Base-by-base conservation (phyloP, 2,888 invertebrate genomes). In the Nemapogon koenigi region DNA sequence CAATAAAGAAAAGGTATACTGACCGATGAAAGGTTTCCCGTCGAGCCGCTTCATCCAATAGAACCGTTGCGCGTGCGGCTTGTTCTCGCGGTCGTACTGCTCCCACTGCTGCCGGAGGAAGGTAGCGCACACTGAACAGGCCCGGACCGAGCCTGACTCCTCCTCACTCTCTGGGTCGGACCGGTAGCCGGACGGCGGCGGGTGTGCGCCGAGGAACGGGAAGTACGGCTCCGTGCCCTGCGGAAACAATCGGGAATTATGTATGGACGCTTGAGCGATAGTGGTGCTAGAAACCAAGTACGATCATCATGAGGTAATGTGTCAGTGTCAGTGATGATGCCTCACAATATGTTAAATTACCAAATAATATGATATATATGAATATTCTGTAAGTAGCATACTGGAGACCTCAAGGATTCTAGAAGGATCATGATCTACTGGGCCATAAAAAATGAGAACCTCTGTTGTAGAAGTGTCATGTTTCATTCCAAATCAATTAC, bases 41-140 rank as follows among this genome's bases (percentile, higher is more conserved):
- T 96, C 95, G 49, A 90, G 86, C 50, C 96, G 80, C 68, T 96
- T 96, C 75, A 95, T 81, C 89, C 95, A 95, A 60, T 96, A 96
- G 55, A 95, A 84, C 38, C 96, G 81, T 62, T 94, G 93, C 46
- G 87, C 83, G 62, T 92, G 89, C 1, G 95, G 94, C 49, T 91
- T 90, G 57, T 87, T 87, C 53, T 89, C 89, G 29, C 89, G 80
- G 71, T 96, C 95, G 64, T 91, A 91, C 45, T 88, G 84, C 53
- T 95, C 91, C 96, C 96, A 96, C 70, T 96, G 96, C 63, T 94
- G 90, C 39, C 88, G 82, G 29, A 96, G 83, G 55, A 94, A 83
- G 37, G 89, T 87, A 69, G 89, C 91, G 73, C 96, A 96, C 18
- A 95, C 84, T 63, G 86, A 86, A 72, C 96, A 96, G 41, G 89